Evolutionary conservation across 1,140 invertebrate genomes (phyloP).

Genomic region (Tetranychus cinnabarinus): DNA sequence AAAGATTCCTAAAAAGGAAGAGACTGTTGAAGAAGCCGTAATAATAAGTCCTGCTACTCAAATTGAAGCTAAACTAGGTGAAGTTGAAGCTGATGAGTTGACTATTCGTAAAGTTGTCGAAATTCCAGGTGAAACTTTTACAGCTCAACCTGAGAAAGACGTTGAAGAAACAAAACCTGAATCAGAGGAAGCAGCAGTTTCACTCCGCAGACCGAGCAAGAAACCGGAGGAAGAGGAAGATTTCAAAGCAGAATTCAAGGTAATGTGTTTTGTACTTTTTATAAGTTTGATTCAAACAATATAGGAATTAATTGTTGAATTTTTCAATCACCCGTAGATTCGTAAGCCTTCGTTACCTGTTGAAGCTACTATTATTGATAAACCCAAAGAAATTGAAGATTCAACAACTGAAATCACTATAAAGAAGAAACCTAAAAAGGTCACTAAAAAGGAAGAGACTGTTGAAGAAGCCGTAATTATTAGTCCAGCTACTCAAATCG

Average conservation of each 20-base stretch:
- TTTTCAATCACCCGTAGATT: too few relatives aligned
- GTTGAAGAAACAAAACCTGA: constrained; percentile 1
- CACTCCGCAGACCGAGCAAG: too few relatives aligned
- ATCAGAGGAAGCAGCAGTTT: too few relatives aligned
- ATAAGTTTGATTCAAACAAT: too few relatives aligned
- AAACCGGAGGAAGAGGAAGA: too few relatives aligned
- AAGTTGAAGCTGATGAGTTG: background rate
- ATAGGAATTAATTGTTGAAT: too few relatives aligned
- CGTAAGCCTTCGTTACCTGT: too few relatives aligned
- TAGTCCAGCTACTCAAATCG: background rate
- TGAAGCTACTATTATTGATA: too few relatives aligned
- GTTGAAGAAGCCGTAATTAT: background rate
- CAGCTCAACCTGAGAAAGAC: background rate
- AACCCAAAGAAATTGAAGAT: background rate
- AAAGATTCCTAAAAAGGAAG: background rate
- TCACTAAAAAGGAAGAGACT: background rate
- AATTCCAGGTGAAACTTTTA: background rate
- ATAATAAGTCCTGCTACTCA: background rate
- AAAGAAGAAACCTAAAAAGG: background rate
- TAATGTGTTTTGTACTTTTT: too few relatives aligned
- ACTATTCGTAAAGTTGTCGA: background rate
- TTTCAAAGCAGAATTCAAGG: too few relatives aligned
- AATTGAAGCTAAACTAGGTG: constrained; percentile 1
- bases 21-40: background rate
- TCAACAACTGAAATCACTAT: background rate